Base-by-base conservation (phyloP, 2,888 invertebrate species). In the Mechanitis messenoides region DNA sequence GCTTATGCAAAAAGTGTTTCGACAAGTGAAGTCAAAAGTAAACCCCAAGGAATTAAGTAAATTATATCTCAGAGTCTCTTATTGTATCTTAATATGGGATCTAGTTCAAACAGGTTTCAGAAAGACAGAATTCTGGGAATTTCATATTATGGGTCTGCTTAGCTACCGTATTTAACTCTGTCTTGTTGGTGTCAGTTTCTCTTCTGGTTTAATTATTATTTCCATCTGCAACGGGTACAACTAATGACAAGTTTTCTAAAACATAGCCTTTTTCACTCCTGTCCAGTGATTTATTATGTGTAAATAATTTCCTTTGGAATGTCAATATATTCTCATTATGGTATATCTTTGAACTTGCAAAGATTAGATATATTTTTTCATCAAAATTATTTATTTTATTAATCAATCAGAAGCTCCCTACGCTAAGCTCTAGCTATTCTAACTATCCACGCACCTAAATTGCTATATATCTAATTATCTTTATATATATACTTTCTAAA, bases 191-290 rank as follows among this genome's bases (percentile, higher is more conserved):
- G 55, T 63, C 62, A 59, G 61, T 69, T 69, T 69, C 68, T 67
- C 65, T 61, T 62, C 68, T 58, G 64, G 67, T 69, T 69, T 69
- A 67, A 69, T 69, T 65, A 63, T 68, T 64, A 65, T 61, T 59
- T 65, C 60, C 59, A 60, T 62, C 60, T 62, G 47, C 56, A 66
- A 58, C 62, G 35, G 45, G 58, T 56, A 56, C 64, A 64, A 62
- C 59, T 60, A 60, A 60, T 60, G 64, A 64, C 64, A 53, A 66
- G 66, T 58, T 66, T 66, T 66, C 66, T 66, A 65, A 62, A 59
- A 58, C 45, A 62, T n/a, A 66, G 60, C 42, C 45, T 64, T 64
- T 60, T n/a, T 59, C 64, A 42, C 46, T 56, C 53, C 53, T 42
- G 54, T 38, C 35, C 45, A 46, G 55, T 59, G 20, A 35, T 63